Evolutionary conservation across 2,797 vertebrate species (phyloP), one percentile per base, ranked within the genome.

Genomic region (Philypnodon macrostomus): DNA sequence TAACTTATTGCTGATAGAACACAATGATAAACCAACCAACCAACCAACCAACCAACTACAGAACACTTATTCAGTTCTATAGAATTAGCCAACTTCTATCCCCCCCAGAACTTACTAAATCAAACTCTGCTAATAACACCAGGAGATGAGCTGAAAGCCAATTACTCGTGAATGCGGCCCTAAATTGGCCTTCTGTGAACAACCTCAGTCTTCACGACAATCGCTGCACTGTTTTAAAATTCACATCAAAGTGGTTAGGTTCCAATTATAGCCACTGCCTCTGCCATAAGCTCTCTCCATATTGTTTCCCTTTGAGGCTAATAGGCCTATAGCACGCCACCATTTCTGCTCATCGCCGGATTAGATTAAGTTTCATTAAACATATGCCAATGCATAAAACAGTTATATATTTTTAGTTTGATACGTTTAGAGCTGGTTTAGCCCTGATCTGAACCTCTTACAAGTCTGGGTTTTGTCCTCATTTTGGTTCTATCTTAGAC

Each of bases 181-280:
- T 56, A 74, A 78, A 74, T 73, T 75, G 69, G 63, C 53, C 68
- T 50, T 68, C 70, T 72, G 21, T 7, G 47, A 66, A 50, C 37
- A 53, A 63, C 58, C 59, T 47, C 36, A 12, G 47, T 37, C 64
- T 57, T 58, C 52, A 29, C 46, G 63, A 55, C 23, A 38, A 70
- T 61, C 65, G 52, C 76, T 58, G 60, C 38, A 37, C 72, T 67
- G 53, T 62, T 58, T 74, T 77, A 77, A 76, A 77, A 76, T 74
- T 80, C 67, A 77, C 70, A 74, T 83, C 79, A 82, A 73, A 81
- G 75, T 40, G 57, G 58, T 73, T 66, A 62, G 56, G 63, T 78
- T 76, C 74, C 73, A 84, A 70, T 80, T 77, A 75, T 63, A 66
- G 67, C 46, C 27, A 8, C n/a, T 49, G 37, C 29, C 45, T 31